Evolutionary conservation across 2,888 invertebrate genomes (phyloP), one percentile per base, ranked within the genome.

Genomic region (Dicyrtoma fusca): DNA sequence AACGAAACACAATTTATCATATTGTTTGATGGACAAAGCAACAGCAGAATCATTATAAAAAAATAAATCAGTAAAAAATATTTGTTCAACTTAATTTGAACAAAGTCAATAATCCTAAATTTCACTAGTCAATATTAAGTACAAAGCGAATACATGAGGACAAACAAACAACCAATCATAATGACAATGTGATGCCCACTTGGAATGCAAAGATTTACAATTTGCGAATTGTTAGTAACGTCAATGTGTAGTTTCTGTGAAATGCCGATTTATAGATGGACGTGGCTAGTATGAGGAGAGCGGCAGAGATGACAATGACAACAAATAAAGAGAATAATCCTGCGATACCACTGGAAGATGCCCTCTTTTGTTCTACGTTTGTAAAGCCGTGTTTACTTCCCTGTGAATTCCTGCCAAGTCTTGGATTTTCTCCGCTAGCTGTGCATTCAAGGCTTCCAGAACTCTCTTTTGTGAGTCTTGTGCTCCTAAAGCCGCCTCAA

Each of bases 401-500:
- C 90, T 89, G 86, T 92, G 92, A 84, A 92, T 79, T 25, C 74
- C 81, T 78, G 88, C 90, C 84, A 93, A 86, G 83, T 92, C 92
- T 82, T 91, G 91, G 75, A 93, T 88, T 82, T 91, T 89, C 73
- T 89, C 85, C 69, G 92, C 92, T 82, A 94, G 88, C 85, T 94
- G 93, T 81, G 91, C 89, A 84, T 91, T 94, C 80, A 93, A 85
- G 47, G 92, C 91, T 81, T 92, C 89, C 80, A 93, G 86, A 77
- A 92, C 90, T 82, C 91, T 90, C 80, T 90, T 87, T 84, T 92
- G 92, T 21, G 91, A 91, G 83, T 92, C 92, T 82, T 92, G 92
- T 34, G 92, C 90, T 75, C 91, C 89, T 69, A 91, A 84, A 1
- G 92, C 90, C 59, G 92, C 87, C 81, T 92, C 92, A 81, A 92